Base-by-base conservation (phyloP, 2,113 vertebrate genomes). In the Epinephelus moara region DNA sequence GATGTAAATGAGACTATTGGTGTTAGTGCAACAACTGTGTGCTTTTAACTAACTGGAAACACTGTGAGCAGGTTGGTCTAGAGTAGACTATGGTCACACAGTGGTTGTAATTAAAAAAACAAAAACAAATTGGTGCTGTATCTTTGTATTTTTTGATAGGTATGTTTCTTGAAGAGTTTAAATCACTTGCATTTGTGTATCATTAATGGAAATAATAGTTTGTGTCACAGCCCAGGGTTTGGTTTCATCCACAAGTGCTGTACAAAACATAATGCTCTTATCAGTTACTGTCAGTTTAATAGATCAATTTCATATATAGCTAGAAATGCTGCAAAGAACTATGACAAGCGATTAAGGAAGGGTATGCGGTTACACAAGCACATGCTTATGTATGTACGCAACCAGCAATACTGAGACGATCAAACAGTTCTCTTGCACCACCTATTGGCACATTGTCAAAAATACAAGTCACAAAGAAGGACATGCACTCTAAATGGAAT, bases 381-480 rank as follows among this genome's bases (percentile, higher is more conserved):
- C 21, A 53, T 40, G 15, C 12, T 78, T 37, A 18, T 37, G 33
- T 37, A 37, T 37, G 33, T 8, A 37, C 8, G 33, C 21, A 50
- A 18, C 4, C 53, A 30, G 12, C 25, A 21, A 21, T 10, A 13
- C 1, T 2, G 18, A 42, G 52, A 57, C 2, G 11, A 21, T 9
- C 18, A 70, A 60, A 60, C 30, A 49, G 78, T 17, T 76, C 80
- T 85, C 79, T 93, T 78, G 73, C 90, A 62, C 90, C 92, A 86
- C 61, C 90, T 92, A 74, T 45, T 87, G 89, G 84, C 18, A 33
- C 2, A n/a, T 21, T 27, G 27, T 55, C 42, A 69, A 55, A 78
- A 71, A 66, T 23, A 50, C 83, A 85, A 1, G 18, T 64, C 17
- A 57, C 13, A 55, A 4, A 19, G 12, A 37, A 15, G 4, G 14